These are phyloP conservation scores for Hipparchia semele DNA, from an alignment of 2,888 invertebrate genomes.

Conservation along the genomic window DNA sequence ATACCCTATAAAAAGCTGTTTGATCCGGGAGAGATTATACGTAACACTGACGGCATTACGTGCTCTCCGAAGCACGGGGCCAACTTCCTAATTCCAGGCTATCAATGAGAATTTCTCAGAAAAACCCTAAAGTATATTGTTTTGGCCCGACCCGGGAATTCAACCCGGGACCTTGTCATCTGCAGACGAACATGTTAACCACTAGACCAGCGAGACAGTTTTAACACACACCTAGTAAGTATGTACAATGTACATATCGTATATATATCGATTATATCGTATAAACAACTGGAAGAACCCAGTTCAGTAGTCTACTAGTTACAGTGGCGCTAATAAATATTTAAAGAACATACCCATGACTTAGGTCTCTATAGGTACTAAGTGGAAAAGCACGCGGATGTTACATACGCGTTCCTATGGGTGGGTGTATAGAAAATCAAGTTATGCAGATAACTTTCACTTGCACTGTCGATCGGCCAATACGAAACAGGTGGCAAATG, in stretches of 20 bases:
- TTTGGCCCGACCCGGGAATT: not conserved
- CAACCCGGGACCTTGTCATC: not conserved
- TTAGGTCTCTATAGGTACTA: not conserved
- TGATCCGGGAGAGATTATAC: no score
- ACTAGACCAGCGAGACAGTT: not conserved
- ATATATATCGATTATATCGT: no score
- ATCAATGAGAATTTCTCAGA: not conserved
- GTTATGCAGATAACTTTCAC: constrained; percentile 38
- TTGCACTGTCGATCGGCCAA: constrained; percentile 11
- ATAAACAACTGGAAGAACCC: constrained; percentile 4
- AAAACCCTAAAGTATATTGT: not conserved
- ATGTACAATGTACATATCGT: no score
- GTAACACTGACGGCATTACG: no score
- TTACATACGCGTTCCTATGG: constrained; percentile 21
- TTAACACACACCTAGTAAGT: not conserved
- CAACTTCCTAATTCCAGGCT: no score
- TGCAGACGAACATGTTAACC: no score
- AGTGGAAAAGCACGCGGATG: constrained; percentile 31
- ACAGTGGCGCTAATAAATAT: constrained; percentile 29
- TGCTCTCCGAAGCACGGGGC: no score
- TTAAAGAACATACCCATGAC: constrained; percentile 18
- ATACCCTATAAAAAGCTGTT: no score
- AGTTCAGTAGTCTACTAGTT: not conserved
- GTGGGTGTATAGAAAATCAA: constrained; percentile 18
- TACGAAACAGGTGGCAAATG: constrained; percentile 14